Evolutionary conservation across 2,113 vertebrate species (phyloP), one percentile per base, ranked within the genome.

Genomic region (Microcebus murinus): DNA sequence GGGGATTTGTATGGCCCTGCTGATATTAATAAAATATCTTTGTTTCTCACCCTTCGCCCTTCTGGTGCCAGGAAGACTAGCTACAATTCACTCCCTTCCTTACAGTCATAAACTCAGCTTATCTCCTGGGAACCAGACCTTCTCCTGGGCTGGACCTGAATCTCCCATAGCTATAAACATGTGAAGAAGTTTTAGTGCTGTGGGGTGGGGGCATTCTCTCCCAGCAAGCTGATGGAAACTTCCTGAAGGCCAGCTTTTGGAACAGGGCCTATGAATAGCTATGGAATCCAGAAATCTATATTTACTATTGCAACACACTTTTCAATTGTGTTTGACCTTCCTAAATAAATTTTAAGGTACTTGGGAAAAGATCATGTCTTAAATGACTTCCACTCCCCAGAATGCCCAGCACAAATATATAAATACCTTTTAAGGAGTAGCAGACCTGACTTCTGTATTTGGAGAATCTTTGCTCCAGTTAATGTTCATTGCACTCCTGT

Each of bases 111-210:
- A 96, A 67, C 17, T 59, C 34, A 31, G 88, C 82, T 97, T 96
- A 96, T 96, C 97, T 98, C 84, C 90, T 95, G 94, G 94, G 96
- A 97, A 96, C 94, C 88, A 92, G 87, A 48, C 48, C 50, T 91
- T 61, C 86, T 87, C 57, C 52, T 74, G 61, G 89, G 87, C 59
- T 94, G 80, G 73, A 87, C 71, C 36, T 70, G 36, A 84, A 81
- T 87, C 55, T 96, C 42, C 61, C 77, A 50, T 29, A 83, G 9
- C n/a, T 8, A 23, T 84, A 77, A 96, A 86, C 76, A 84, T 21
- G 14, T 48, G 36, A 67, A 76, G 52, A 83, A 21, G 29, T 90
- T 84, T 90, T 45, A 94, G 76, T 8, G 29, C 27, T 15, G 25
- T 50, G 25, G 74, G 50, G 59, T 59, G 68, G 87, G 45, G 55